A percentile compares a stretch with the other conserved stretches of the same genome.
Evolutionary conservation across 2,113 vertebrate genomes (phyloP).

Genomic region (Otolemur garnettii): DNA sequence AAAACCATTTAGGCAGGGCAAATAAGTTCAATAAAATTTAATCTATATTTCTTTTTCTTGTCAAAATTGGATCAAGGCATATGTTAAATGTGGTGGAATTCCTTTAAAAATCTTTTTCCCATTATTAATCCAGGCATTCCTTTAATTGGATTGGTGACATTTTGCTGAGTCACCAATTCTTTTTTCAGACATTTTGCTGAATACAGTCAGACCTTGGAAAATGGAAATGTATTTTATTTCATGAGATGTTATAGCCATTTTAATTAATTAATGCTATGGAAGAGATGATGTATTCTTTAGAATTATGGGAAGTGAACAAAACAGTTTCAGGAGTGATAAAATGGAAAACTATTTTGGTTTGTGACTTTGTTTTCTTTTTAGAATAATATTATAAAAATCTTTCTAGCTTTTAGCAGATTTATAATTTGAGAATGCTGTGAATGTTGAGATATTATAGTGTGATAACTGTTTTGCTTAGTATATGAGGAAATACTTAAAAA

Average conservation of each 20-base stretch:
- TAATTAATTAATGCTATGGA: conserved; percentile 68
- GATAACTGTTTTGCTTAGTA: conserved; percentile 64
- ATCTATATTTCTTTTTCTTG: conserved; percentile 59
- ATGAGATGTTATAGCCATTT: conserved; percentile 10
- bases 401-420: conserved; percentile 59
- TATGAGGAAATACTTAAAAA: conserved; percentile 74
- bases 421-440: conserved; percentile 74
- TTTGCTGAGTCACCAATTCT: conserved; percentile 83
- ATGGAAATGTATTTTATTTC: conserved; percentile 26
- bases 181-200: conserved; percentile 78
- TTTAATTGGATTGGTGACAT: conserved; percentile 27
- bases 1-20: conserved; percentile 66
- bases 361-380: conserved; percentile 68
- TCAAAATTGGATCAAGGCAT: background rate
- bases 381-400: conserved; percentile 45
- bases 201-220: conserved; percentile 50
- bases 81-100: conserved; percentile 75
- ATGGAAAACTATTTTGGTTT: conserved; percentile 75
- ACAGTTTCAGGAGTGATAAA: conserved; percentile 14
- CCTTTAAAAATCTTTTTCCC: background rate
- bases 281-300: conserved; percentile 55
- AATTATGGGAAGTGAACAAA: conserved; percentile 70
- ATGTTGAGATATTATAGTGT: conserved; percentile 32
- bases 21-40: conserved; percentile 73
- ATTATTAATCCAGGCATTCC: conserved; percentile 73